These are phyloP conservation scores for Coracopsis vasa DNA, from an alignment of 2,113 vertebrate genomes.

Conservation along the genomic window DNA sequence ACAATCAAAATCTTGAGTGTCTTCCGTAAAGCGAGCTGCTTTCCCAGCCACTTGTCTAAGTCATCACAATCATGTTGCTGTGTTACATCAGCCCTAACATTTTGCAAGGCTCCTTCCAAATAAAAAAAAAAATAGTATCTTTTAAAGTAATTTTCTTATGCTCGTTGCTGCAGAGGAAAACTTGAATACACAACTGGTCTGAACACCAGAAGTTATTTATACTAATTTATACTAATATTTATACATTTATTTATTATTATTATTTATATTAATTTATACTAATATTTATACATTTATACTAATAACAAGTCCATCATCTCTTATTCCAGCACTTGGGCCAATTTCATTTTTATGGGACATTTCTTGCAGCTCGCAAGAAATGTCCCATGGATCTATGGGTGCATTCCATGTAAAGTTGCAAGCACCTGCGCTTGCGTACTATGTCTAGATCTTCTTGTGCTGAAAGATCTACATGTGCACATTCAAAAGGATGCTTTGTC, in stretches of 20 bases:
- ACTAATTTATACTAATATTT: rapidly evolving
- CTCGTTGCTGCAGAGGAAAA: neutral
- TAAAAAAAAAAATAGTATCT: neutral
- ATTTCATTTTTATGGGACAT: neutral
- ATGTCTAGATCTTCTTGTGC: neutral
- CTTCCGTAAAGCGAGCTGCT: neutral
- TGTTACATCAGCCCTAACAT: neutral
- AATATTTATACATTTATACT: too few species aligned
- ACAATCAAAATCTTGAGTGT: neutral
- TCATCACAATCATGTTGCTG: neutral
- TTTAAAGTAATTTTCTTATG: neutral
- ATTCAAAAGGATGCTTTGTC: neutral
- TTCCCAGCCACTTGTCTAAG: neutral
- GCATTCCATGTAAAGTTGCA: neutral
- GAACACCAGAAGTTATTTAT: neutral
- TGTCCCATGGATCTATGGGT: too few species aligned
- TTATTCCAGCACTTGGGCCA: neutral
- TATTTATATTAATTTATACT: too few species aligned
- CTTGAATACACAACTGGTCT: neutral
- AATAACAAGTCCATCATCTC: neutral
- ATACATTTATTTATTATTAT: too few species aligned
- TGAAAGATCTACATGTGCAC: neutral
- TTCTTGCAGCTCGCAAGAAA: neutral
- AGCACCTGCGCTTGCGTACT: neutral
- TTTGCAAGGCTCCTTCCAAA: neutral